Evolutionary conservation across 2,888 invertebrate genomes (phyloP).

Genomic region (Apeira syringaria): DNA sequence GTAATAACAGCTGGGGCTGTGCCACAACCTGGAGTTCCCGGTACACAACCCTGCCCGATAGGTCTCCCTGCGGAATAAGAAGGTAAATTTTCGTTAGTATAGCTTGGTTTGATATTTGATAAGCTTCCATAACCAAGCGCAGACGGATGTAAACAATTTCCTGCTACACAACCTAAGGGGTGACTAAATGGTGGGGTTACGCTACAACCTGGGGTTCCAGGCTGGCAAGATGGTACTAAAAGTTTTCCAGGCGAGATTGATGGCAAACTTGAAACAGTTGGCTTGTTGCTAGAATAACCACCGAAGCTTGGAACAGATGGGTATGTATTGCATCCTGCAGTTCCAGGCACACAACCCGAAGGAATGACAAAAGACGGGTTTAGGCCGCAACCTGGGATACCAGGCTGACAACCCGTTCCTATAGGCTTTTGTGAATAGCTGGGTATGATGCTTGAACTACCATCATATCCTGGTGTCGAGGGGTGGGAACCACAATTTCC

Average conservation of each 20-base stretch:
- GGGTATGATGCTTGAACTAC: conserved; percentile 1
- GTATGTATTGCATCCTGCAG: conserved; percentile 5
- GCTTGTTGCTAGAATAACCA: background rate
- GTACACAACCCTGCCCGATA: background rate
- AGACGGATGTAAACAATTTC: background rate
- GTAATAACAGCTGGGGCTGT: background rate
- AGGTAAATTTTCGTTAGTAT: background rate
- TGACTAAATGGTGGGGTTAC: background rate
- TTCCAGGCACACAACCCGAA: conserved; percentile 7
- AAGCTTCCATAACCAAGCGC: background rate
- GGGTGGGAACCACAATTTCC: conserved; percentile 3
- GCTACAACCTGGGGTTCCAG: conserved; percentile 11
- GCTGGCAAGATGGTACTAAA: conserved; percentile 5
- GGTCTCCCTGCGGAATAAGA: background rate
- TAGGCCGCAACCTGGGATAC: conserved; percentile 1
- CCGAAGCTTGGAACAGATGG: conserved; percentile 1
- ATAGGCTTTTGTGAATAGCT: conserved; percentile 10
- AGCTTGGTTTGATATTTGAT: conserved; percentile 1
- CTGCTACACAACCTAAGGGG: background rate
- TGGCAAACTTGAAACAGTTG: conserved; percentile 1
- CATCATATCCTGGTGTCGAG: background rate
- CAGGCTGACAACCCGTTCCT: conserved; percentile 18
- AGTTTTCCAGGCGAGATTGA: conserved; percentile 1
- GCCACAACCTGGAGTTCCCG: conserved; percentile 12
- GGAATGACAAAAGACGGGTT: background rate